Evolutionary conservation across 1,140 invertebrate species (phyloP), one percentile per base, ranked within the genome.

Genomic region (Macrocentrus cingulum): DNA sequence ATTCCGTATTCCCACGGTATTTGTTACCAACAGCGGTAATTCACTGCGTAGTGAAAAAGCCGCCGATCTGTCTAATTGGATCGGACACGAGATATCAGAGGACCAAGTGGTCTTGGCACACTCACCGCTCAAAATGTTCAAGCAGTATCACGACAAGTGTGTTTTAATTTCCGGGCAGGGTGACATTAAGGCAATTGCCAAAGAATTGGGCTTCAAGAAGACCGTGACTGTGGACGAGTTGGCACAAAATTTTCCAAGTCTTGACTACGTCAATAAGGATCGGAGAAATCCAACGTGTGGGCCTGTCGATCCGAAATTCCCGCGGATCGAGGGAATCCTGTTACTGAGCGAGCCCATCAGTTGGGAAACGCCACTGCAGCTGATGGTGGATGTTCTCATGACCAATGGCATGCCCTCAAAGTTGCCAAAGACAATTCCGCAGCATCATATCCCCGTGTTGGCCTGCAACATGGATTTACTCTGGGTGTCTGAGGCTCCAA

Each of bases 31-130:
- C 70, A 86, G 86, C 45, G 85, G 86, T 13, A 88, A 86, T 72
- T 74, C 80, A 5, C 65, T 85, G 7, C 68, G 81, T 1, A 79
- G 80, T 44, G 80, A 85, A 62, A 88, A 88, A 72, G 87, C 87
- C 0, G 63, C 75, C n/a, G 84, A 86, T 66, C 76, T 89, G 1
- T 79, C 83, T 0, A 77, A 84, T 61, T 87, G 86, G 85, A 81
- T 89, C 29, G 82, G 82, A 36, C 71, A 84, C 16, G 72, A 85
- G 70, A 84, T 88, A n/a, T 59, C 68, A 2, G 81, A 84, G 62
- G 84, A 88, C 2, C 87, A 89, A 69, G 87, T 90, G 2, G 79
- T 90, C 0, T 84, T 90, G 84, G 85, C 88, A 1, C 88, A 90
- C 68, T 86, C 86, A 56, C 88, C 88, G 0, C 69, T 90, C 7